Conservation (phyloP, 2,797 vertebrate species). For the Novumbra hubbsi region DNA sequence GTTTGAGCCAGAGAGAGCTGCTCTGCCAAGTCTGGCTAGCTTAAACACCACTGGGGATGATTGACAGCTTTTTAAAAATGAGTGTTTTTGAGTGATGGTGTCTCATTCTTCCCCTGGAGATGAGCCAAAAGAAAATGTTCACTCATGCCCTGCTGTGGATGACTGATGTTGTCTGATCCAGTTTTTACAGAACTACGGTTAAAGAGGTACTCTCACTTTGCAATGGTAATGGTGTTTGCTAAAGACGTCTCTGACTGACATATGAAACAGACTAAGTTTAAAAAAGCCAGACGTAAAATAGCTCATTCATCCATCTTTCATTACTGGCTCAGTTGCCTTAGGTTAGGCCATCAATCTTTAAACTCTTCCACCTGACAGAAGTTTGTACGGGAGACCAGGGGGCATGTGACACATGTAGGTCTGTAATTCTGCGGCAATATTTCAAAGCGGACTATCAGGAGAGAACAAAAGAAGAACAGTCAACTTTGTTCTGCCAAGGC, state of each 20-base stretch:
- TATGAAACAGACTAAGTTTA: slow-evolving; percentile 28
- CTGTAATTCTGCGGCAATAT: slow-evolving; percentile 38
- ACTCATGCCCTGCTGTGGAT: slow-evolving; percentile 33
- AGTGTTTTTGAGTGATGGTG: slow-evolving; percentile 38
- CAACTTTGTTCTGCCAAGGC: slow-evolving; percentile 38
- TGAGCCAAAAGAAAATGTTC: slow-evolving; percentile 33
- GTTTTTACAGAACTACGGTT: neutral
- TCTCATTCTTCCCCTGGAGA: slow-evolving; percentile 34
- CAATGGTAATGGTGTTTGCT: slow-evolving; percentile 30
- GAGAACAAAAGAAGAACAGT: slow-evolving; percentile 40
- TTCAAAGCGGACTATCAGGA: slow-evolving; percentile 57
- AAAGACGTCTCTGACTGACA: slow-evolving; percentile 11
- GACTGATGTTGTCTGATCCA: slow-evolving; percentile 24
- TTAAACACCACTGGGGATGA: slow-evolving; percentile 42
- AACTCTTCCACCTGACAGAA: slow-evolving; percentile 46
- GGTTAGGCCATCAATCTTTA: slow-evolving; percentile 42
- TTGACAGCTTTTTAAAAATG: slow-evolving; percentile 55
- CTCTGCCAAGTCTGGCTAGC: slow-evolving; percentile 39
- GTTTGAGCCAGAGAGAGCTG: slow-evolving; percentile 40
- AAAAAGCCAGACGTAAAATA: neutral
- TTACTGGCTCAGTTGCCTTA: slow-evolving; percentile 1
- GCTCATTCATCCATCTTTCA: slow-evolving; percentile 1
- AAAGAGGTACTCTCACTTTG: slow-evolving; percentile 20
- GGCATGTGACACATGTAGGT: slow-evolving; percentile 35
- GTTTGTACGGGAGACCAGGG: slow-evolving; percentile 37